Evolutionary conservation across 1,140 invertebrate species (phyloP), one percentile per base, ranked within the genome.

Genomic region (Drosophila burlai): DNA sequence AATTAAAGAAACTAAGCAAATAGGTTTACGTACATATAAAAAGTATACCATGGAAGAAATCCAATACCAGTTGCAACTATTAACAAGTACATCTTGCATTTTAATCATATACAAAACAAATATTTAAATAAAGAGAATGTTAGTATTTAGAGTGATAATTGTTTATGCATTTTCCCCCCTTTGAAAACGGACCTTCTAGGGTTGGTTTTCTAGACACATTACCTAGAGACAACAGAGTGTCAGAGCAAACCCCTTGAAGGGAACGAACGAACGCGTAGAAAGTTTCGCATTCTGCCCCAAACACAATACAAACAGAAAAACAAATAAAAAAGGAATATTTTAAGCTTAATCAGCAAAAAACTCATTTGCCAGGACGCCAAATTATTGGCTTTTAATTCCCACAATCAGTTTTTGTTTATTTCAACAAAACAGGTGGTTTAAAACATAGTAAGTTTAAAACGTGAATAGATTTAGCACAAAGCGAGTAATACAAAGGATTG

Each of bases 51-150:
- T 63, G 83, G 76, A 80, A 73, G 7, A 67, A 80, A 80, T 87
- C 76, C 83, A 83, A 72, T 76, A 81, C 81, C 79, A 87, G 76
- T 80, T 86, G 84, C 80, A 83, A 86, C 83, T 87, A 86, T 89
- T 87, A 77, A 73, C 36, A 83, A 83, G 65, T 81, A 82, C 79
- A 83, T 86, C 72, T 83, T 74, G 83, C 83, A 86, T 86, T 86
- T 86, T 86, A 86, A 87, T 83, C 80, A 87, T 83, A 87, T 80
- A 86, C 83, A 86, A 24, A 77, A 76, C 9, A 46, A 83, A 87
- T 86, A 87, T 87, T 86, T 77, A 89, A 86, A 83, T 86, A 86
- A 86, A 86, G 61, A 86, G 61, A 86, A 80, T 87, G 83, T 87
- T 86, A 86, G 83, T 68, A 83, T 77, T 87, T 87, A 86, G 52